Base-by-base conservation (phyloP, 2,113 vertebrate species). In the Phocoena phocoena region DNA sequence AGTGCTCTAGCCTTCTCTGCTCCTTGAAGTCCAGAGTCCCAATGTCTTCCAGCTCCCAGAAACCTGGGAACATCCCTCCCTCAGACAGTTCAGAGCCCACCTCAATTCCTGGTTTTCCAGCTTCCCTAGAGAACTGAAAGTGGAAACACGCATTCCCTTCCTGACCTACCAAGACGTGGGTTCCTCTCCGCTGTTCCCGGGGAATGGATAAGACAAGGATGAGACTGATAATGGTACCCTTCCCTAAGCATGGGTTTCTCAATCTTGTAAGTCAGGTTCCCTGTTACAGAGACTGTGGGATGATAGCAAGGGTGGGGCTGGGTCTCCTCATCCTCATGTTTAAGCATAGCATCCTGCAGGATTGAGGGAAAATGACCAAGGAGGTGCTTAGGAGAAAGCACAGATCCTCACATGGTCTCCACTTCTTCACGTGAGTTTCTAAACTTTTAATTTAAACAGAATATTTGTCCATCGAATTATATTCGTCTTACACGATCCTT, bases 171-270 rank as follows among this genome's bases (percentile, higher is more conserved):
- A 36, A 12, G 18, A 41, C 21, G 15, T 14, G 33, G 33, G 14
- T 17, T 10, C 53, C 36, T 13, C 60, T 17, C 13, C 1, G 1
- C 55, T 0, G 12, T 21, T 60, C 36, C 25, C 7, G 15, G 6
- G 18, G 7, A 11, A 50, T 89, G 20, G 31, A 12, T 20, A 18
- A 41, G 41, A 50, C 38, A 10, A 0, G 6, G 14, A 21, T 5
- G 38, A 92, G 28, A 3, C 60, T 38, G 26, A 38, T n/a, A 5
- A 50, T 3, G 33, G 23, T 3, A 8, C 12, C 7, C 50, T 62
- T 65, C 77, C 80, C 18, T 33, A 18, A 3, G 26, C 17, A 20
- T n/a, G 33, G 14, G 26, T 14, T 76, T 68, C 85, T 73, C 25
- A 10, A 17, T 31, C 33, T 31, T 36, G 2, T 26, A 41, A 38